Base-by-base conservation (phyloP, 2,888 invertebrate genomes). In the Agapostemon virescens region DNA sequence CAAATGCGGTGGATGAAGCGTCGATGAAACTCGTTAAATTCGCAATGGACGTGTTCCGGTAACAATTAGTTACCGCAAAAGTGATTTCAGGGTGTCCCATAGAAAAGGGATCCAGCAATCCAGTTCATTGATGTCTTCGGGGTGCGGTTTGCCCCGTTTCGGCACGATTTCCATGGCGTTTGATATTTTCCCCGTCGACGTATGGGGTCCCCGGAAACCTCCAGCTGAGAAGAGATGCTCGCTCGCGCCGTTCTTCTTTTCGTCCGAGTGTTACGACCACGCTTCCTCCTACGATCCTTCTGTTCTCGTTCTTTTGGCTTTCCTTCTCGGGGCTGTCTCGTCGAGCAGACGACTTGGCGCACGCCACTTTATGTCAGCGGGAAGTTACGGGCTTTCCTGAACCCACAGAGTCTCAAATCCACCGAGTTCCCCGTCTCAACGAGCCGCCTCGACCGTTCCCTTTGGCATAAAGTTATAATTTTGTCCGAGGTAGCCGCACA, bases 261-360 rank as follows among this genome's bases (percentile, higher is more conserved):
- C 26, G 20, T 61, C 49, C 58, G 45, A n/a, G 30, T 45, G 58
- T 74, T 36, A 38, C 42, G 42, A 63, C 52, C n/a, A 40, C 42
- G 52, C 36, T 55, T 67, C 68, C 66, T 75, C 52, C 72, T 36
- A 40, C 64, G 36, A 63, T 49, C 38, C 52, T 36, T 11, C 4
- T 70, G 66, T 69, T 45, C 69, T 67, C 72, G 69, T 78, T 70
- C n/a, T 77, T 77, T 81, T 70, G 33, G 55, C 66, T 66, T 36
- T 72, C 30, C 77, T 77, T 61, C 11, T 66, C 52, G 68, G 30
- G 20, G 55, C 4, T 5, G 52, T 75, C 67, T 81, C 72, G 72
- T 69, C 75, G 63, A 45, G 64, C 81, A 81, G 84, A 86, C 75
- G 52, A 82, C 70, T 81, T 84, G 84, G 86, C 85, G 83, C 80